These are phyloP conservation scores for Cyclopterus lumpus DNA, from an alignment of 2,797 vertebrate genomes.

Conservation along the genomic window DNA sequence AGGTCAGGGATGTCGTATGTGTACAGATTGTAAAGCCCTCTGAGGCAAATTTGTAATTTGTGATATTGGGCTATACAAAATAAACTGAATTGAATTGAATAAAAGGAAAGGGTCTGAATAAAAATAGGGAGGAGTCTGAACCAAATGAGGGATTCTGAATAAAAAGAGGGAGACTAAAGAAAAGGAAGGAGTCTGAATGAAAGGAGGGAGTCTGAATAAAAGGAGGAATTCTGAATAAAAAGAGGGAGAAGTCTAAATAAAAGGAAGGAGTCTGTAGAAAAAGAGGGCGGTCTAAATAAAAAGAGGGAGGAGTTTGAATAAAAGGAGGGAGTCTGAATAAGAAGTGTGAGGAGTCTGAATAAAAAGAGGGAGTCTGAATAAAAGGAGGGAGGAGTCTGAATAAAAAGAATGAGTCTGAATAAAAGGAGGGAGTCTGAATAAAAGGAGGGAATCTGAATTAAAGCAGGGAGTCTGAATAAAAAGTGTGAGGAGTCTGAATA, in stretches of 20 bases:
- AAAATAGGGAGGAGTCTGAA: too few relatives aligned
- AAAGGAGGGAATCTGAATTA: too few relatives aligned
- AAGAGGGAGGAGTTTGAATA: slow-evolving; percentile 64
- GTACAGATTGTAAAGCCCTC: too few relatives aligned
- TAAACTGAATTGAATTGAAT: too few relatives aligned
- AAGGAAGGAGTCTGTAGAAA: slow-evolving; percentile 60
- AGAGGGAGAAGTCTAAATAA: slow-evolving; percentile 60
- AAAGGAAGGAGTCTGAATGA: slow-evolving; percentile 62
- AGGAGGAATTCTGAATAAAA: slow-evolving; percentile 61
- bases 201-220: slow-evolving; percentile 60
- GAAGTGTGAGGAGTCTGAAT: slow-evolving; percentile 62
- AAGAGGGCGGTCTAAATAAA: too few relatives aligned
- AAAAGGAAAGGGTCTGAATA: too few relatives aligned
- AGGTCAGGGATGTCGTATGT: too few relatives aligned
- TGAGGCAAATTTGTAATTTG: too few relatives aligned
- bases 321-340: slow-evolving; percentile 60
- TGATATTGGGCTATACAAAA: too few relatives aligned
- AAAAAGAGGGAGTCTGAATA: slow-evolving; percentile 60
- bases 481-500: slow-evolving; percentile 64
- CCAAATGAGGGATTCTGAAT: slow-evolving; percentile 63
- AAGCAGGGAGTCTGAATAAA: slow-evolving; percentile 61
- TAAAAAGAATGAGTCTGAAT: slow-evolving; percentile 65
- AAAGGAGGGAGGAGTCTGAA: too few relatives aligned
- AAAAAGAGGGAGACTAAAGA: too few relatives aligned
- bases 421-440: slow-evolving; percentile 61